Base-by-base conservation (phyloP, 2,797 vertebrate species). In the Sardinella longiceps region DNA sequence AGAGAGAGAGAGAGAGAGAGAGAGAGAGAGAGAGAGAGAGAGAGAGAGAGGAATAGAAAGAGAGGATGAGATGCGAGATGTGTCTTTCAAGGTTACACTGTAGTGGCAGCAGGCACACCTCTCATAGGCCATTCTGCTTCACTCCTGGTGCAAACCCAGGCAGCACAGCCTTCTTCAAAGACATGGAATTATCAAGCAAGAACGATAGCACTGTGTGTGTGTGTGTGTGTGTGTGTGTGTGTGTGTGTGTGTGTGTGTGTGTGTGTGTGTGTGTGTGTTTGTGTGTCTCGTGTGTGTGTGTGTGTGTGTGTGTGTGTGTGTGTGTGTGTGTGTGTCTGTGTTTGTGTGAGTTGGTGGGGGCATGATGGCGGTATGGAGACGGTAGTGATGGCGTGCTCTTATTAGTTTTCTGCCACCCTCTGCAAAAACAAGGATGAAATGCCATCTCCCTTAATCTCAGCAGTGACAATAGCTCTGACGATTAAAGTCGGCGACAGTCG, bases 401-500 rank as follows among this genome's bases (percentile, higher is more conserved):
- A 82, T 82, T 80, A 83, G 53, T 80, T 77, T 58, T 58, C 81
- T 81, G 82, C 43, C 63, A 66, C 82, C 0, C 43, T 83, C 80
- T 87, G 56, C 80, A 84, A 70, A 83, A 86, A 86, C 33, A 83
- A 53, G 37, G 51, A 82, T 84, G 1, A 82, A 90, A 87, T 43
- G 56, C 33, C 81, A 82, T 74, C 14, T 87, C 50, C 83, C 88
- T 81, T 81, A 88, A 89, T 90, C 85, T 86, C 85, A n/a, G 80
- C 81, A 63, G 25, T 46, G 84, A 80, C 82, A 83, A 81, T 48
- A 86, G 56, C 87, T 86, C 87, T 86, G 84, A 80, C 85, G 84
- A 81, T 83, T 87, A 80, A 83, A 86, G 81, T 77, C 56, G 80
- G 82, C 82, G 77, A 84, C 81, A 80, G 81, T 83, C 63, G 56